Evolutionary conservation across 2,888 invertebrate species (phyloP).

Genomic region (Spialia ferax): DNA sequence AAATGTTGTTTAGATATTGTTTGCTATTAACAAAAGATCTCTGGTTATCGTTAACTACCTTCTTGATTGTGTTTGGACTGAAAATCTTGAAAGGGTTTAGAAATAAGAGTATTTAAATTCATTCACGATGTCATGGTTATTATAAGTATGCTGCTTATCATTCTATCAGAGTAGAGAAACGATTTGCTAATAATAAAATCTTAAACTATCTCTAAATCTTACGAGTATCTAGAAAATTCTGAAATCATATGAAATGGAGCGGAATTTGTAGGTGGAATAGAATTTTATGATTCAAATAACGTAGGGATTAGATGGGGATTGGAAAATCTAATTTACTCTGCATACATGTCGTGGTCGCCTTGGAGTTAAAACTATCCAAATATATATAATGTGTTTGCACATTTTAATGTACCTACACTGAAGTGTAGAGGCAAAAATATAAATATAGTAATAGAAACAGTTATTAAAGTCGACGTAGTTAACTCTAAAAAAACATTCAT

Average conservation of each 20-base stretch:
- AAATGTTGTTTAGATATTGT: slow-evolving; percentile 20
- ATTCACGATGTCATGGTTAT: background rate
- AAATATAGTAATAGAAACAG: too few relatives aligned
- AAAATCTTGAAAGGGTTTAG: background rate
- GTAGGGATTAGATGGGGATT: slow-evolving; percentile 29
- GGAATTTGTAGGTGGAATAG: slow-evolving; percentile 17
- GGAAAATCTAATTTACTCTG: slow-evolving; percentile 33
- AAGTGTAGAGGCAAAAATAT: too few relatives aligned
- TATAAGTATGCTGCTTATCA: too few relatives aligned
- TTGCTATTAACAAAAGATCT: slow-evolving; percentile 7
- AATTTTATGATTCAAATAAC: slow-evolving; percentile 36
- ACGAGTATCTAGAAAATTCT: slow-evolving; percentile 11
- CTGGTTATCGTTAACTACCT: background rate
- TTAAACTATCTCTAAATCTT: background rate
- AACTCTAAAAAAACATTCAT: too few relatives aligned
- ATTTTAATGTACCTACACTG: too few relatives aligned
- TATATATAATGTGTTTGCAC: background rate
- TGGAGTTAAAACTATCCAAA: background rate
- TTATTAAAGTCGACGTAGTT: too few relatives aligned
- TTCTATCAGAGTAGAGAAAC: too few relatives aligned
- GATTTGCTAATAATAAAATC: background rate
- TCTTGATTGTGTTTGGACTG: background rate
- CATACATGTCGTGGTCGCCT: slow-evolving; percentile 7
- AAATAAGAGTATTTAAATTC: background rate
- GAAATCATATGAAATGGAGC: slow-evolving; percentile 25